phyloP scores from a whole-genome alignment of 2,888 invertebrate genomes.

The Pharmacophagus antenor region DNA sequence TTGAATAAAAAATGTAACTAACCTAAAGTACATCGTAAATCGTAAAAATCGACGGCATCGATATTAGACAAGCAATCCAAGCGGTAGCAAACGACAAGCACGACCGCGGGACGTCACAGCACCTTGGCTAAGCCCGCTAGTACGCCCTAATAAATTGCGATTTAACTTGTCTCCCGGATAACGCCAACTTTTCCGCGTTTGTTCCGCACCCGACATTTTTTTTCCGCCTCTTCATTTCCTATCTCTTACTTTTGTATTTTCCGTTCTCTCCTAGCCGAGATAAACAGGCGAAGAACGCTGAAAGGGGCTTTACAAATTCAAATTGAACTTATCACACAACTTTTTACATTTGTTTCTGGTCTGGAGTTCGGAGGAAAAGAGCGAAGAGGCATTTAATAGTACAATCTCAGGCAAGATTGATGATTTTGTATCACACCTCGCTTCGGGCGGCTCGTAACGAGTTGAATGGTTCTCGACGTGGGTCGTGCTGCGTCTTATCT shows the following conservation, averaged over 20 bases:
- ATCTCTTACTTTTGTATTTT: constrained; percentile 82
- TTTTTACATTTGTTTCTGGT: constrained; percentile 82
- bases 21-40: constrained; percentile 37
- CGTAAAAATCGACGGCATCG: constrained; percentile 37
- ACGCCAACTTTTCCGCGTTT: constrained; percentile 79
- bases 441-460: constrained; percentile 79
- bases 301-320: constrained; percentile 82
- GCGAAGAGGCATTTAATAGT: constrained; percentile 81
- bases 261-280: constrained; percentile 75
- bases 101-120: constrained; percentile 36
- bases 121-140: constrained; percentile 67
- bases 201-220: constrained; percentile 79
- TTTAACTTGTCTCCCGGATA: constrained; percentile 81
- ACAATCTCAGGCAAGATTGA: constrained; percentile 80
- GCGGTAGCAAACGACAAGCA: constrained; percentile 30
- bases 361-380: constrained; percentile 76
- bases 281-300: constrained; percentile 81
- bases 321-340: constrained; percentile 82
- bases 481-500: constrained; percentile 78
- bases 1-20: too few relatives aligned
- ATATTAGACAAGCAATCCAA: constrained; percentile 8
- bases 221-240: constrained; percentile 81
- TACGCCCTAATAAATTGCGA: constrained; percentile 80
- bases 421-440: constrained; percentile 82
- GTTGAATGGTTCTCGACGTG: constrained; percentile 75